Evolutionary conservation across 2,888 invertebrate genomes (phyloP), one percentile per base, ranked within the genome.

Genomic region (Chydorus sphaericus): DNA sequence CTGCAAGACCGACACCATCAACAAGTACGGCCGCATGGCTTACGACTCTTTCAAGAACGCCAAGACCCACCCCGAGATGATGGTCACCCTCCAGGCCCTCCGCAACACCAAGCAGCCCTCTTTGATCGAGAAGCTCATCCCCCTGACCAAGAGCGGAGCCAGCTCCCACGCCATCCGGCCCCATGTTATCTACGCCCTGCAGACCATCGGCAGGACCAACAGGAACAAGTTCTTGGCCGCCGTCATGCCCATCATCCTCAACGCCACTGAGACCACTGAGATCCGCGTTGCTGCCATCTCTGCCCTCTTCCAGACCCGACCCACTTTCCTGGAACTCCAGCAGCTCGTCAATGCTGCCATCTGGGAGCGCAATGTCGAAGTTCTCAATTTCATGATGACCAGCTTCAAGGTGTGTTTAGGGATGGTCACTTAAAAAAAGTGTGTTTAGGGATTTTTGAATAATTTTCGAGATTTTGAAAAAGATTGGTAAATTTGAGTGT

Each of bases 301-400:
- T 16, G 31, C 53, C 48, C 14, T 57, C 8, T 37, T 57, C 48
- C 56, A 36, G 28, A 31, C 26, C 31, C 31, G 54, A 18, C 48
- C 57, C 18, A 54, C 54, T 10, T 57, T 57, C 54, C 48, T 57
- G 14, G 57, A 57, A 16, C 37, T 57, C 16, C 57, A 57, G 20
- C 57, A 57, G 49, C 31, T 57, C 20, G 26, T 48, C 26, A 54
- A 54, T 48, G 57, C 54, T n/a, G 20, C 51, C 26, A 29, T 54
- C 18, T 57, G 57, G 57, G 57, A 57, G 29, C 23, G 54, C n/a
- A 57, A 57, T 18, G 48, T 23, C 10, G 53, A 57, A 48, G 57
- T 57, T 3, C 48, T 54, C 16, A 57, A 57, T 49, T 57, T 54
- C 48, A 29, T 57, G 16, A 26, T 57, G 23, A 54, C 54, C 36